Percentiles rank a stretch among this genome's conserved stretches.
Conservation (phyloP, 2,888 invertebrate species). For the Sepioteuthis lessoniana region DNA sequence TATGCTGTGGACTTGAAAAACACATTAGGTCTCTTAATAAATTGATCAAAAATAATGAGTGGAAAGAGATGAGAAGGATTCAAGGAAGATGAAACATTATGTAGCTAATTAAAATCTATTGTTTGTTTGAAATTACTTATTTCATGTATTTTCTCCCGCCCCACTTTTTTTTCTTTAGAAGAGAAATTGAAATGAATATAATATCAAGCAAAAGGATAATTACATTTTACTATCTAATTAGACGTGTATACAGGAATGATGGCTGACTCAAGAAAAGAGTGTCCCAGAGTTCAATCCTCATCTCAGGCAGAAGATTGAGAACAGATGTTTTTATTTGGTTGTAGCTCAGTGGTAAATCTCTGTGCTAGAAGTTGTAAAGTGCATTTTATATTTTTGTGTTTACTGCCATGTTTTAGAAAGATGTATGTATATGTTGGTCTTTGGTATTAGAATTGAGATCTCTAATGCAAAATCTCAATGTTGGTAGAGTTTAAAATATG, state of each 20-base stretch:
- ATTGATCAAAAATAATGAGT: background rate
- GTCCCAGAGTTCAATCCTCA: background rate
- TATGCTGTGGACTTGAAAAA: no score
- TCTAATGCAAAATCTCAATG: no score
- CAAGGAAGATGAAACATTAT: background rate
- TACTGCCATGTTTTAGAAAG: background rate
- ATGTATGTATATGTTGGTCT: background rate
- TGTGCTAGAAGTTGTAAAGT: background rate
- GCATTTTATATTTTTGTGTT: background rate
- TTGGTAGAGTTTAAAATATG: no score
- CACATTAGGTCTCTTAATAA: background rate
- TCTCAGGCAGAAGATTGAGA: background rate
- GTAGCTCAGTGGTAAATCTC: background rate
- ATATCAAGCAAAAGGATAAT: background rate
- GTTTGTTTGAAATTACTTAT: background rate
- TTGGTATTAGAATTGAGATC: background rate
- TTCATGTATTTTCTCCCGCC: background rate
- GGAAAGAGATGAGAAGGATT: background rate
- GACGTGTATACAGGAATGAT: background rate
- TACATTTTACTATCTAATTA: slow-evolving; percentile 11
- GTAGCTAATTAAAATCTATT: background rate
- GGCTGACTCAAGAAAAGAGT: background rate
- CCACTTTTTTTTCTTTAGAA: background rate
- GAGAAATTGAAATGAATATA: background rate
- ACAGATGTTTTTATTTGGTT: background rate